Percentiles rank a stretch among this genome's conserved stretches.
Conservation (phyloP, 2,888 invertebrate genomes). For the Bugulina stolonifera region DNA sequence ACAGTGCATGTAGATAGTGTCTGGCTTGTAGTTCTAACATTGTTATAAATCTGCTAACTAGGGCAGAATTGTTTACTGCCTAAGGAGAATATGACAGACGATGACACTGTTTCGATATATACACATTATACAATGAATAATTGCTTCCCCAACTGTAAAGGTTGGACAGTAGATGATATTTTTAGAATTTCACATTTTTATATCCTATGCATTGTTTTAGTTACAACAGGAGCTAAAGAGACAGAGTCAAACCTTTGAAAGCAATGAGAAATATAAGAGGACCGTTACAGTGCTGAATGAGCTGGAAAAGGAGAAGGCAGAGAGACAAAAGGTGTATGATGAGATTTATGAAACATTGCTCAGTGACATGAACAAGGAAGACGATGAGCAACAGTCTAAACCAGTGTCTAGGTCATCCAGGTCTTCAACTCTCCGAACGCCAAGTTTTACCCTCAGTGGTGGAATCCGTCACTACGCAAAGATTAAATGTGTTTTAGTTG, state of each 20-base stretch:
- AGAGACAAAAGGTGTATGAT: conserved; percentile 24
- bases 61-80: too few species aligned
- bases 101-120: too few species aligned
- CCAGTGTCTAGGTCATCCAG: background rate
- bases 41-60: too few species aligned
- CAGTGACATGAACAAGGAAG: conserved; percentile 13
- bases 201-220: background rate
- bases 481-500: conserved; percentile 19
- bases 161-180: too few species aligned
- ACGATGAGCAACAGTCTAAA: background rate
- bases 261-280: conserved; percentile 1
- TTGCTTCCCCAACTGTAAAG: too few species aligned
- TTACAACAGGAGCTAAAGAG: conserved; percentile 7
- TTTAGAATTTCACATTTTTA: too few species aligned
- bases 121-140: too few species aligned
- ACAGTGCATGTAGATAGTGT: too few species aligned
- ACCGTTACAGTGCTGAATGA: conserved; percentile 9
- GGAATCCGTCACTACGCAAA: conserved; percentile 22
- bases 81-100: too few species aligned
- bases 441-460: conserved; percentile 8
- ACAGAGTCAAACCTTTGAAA: conserved; percentile 18
- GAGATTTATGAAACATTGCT: conserved; percentile 14
- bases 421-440: background rate
- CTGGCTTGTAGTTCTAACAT: too few species aligned
- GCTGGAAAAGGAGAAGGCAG: conserved; percentile 25